Base-by-base conservation (phyloP, 2,113 vertebrate genomes). In the Hirundichthys speculiger region DNA sequence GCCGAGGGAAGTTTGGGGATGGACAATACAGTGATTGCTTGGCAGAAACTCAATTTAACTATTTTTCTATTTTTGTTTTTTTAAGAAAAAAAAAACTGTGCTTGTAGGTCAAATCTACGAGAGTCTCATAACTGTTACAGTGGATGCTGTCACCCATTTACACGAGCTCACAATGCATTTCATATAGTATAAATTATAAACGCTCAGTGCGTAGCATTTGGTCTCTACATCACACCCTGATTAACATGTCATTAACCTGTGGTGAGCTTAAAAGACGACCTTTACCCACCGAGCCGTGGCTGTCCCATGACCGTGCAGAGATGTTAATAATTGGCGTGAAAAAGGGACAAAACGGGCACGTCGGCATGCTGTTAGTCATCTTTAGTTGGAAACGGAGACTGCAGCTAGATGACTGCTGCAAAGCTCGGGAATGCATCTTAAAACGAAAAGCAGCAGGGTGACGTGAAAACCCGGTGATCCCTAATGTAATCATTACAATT, bases 361-460 rank as follows among this genome's bases (percentile, higher is more conserved):
- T 43, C 9, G 0, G 42, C 15, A 59, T 62, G 53, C 39, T 50
- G 25, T 53, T 69, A 66, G 72, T 46, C 64, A 25, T 21, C 19
- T 43, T 64, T 69, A 61, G 30, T 73, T 13, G 11, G 34, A 67
- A 55, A 76, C 3, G 19, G 34, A 73, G 54, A 51, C 48, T 64
- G 56, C 49, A 59, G 9, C 48, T 15, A 14, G 46, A 73, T 68
- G 65, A 85, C 69, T 73, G 63, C 71, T 16, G n/a, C 48, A 45
- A 22, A 65, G 64, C 13, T 55, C 59, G 72, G 72, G 62, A 66
- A 55, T 71, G 25, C 8, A 40, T 45, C 60, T 59, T 56, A 30
- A 66, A 78, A 70, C 58, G 52, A 75, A 58, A 84, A 80, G 22
- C 67, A 76, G 67, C 55, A 51, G 53, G 54, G 27, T 21, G 27